phyloP scores from a whole-genome alignment of 2,888 invertebrate species.

The Xestia sexstrigata region DNA sequence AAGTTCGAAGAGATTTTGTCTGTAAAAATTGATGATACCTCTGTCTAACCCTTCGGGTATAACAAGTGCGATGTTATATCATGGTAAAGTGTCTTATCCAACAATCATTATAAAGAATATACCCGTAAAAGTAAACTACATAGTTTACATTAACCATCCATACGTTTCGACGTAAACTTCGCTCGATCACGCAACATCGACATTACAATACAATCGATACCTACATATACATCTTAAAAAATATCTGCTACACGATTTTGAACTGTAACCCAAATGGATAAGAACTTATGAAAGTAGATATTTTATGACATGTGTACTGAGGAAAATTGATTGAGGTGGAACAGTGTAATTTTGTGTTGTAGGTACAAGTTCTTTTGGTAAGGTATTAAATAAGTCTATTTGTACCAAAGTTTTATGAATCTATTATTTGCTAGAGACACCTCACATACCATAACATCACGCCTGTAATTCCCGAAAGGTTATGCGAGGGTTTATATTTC shows the following conservation, averaged over 20 bases:
- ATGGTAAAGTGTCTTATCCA: background rate
- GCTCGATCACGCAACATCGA: constrained; percentile 65
- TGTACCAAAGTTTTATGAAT: background rate
- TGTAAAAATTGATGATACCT: background rate
- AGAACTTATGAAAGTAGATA: background rate
- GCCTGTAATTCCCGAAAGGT: background rate
- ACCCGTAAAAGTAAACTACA: constrained; percentile 9
- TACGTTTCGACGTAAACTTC: constrained; percentile 54
- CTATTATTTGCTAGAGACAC: background rate
- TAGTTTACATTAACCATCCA: constrained; percentile 35
- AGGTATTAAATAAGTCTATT: constrained; percentile 21
- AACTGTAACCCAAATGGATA: constrained; percentile 23
- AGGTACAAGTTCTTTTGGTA: constrained; percentile 19
- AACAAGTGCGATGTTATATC: background rate
- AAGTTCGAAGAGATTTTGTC: background rate
- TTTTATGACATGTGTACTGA: background rate
- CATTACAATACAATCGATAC: constrained; percentile 66
- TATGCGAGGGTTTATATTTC: background rate
- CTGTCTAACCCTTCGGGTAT: background rate
- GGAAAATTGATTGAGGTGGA: constrained; percentile 24
- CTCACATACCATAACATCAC: background rate
- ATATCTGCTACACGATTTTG: constrained; percentile 39
- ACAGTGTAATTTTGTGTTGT: constrained; percentile 40
- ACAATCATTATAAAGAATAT: background rate
- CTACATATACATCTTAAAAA: constrained; percentile 47